Percentiles rank a stretch among this genome's conserved stretches.
These are phyloP conservation scores for Pardalotus punctatus DNA, from an alignment of 2,113 vertebrate species.

Conservation along the genomic window DNA sequence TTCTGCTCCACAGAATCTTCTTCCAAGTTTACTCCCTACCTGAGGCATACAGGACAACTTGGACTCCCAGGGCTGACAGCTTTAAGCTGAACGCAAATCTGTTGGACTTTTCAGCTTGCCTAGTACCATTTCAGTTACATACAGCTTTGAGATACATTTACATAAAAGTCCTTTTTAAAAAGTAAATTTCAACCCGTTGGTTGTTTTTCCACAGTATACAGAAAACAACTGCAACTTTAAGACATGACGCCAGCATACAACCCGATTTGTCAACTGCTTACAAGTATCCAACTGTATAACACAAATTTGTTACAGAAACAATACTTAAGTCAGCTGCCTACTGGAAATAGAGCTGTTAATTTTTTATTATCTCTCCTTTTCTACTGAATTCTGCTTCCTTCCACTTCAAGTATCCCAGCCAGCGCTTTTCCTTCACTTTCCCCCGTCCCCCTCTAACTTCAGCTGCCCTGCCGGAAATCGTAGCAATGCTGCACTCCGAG, in stretches of 20 bases:
- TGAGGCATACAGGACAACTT: neutral
- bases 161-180: neutral
- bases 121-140: neutral
- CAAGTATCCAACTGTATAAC: neutral
- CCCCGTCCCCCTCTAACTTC: rapidly evolving
- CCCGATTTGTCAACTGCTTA: neutral
- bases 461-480: rapidly evolving
- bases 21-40: neutral
- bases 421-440: rapidly evolving
- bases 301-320: neutral
- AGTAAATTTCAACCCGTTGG: too few species aligned
- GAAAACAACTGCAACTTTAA: neutral
- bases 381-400: neutral
- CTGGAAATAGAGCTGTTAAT: neutral
- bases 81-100: neutral
- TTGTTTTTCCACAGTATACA: neutral
- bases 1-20: neutral
- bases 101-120: neutral
- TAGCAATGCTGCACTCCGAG: rapidly evolving
- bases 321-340: too few species aligned
- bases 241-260: neutral
- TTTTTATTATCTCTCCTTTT: neutral
- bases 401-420: rapidly evolving
- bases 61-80: neutral
- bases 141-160: neutral